These are phyloP conservation scores for Notothenia rossii DNA, from an alignment of 2,113 vertebrate species.

Conservation along the genomic window DNA sequence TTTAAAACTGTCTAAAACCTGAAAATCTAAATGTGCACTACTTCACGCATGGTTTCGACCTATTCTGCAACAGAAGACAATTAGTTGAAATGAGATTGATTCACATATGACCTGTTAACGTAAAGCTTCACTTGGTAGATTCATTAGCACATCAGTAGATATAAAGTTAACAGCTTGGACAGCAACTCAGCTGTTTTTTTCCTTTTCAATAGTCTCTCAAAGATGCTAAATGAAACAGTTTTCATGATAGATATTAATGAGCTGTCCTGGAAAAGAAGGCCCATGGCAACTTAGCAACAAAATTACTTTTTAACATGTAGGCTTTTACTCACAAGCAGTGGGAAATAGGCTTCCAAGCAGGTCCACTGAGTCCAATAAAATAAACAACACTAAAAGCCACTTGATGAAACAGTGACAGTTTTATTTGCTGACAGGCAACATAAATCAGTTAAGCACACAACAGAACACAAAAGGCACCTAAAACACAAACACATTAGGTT, in stretches of 20 bases:
- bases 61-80: neutral
- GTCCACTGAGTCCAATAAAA: constrained; percentile 61
- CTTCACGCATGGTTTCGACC: neutral
- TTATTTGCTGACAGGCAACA: constrained; percentile 55
- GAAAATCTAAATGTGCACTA: neutral
- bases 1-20: neutral
- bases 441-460: constrained; percentile 36
- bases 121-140: constrained; percentile 2
- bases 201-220: constrained; percentile 21
- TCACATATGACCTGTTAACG: neutral
- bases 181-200: constrained; percentile 20
- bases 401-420: constrained; percentile 55
- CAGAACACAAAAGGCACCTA: neutral
- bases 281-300: constrained; percentile 54
- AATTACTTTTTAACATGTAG: constrained; percentile 42
- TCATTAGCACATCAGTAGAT: constrained; percentile 2
- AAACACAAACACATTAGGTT: constrained; percentile 6
- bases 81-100: constrained; percentile 1
- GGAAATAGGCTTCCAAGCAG: constrained; percentile 28
- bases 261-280: constrained; percentile 48
- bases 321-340: constrained; percentile 36
- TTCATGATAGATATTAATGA: constrained; percentile 57
- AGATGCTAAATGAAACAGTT: constrained; percentile 48
- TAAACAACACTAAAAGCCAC: constrained; percentile 49
- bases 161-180: neutral